A percentile compares a stretch with the other conserved stretches of the same genome.
These are phyloP conservation scores for Platichthys stellatus DNA, from an alignment of 2,113 vertebrate species.

Conservation along the genomic window DNA sequence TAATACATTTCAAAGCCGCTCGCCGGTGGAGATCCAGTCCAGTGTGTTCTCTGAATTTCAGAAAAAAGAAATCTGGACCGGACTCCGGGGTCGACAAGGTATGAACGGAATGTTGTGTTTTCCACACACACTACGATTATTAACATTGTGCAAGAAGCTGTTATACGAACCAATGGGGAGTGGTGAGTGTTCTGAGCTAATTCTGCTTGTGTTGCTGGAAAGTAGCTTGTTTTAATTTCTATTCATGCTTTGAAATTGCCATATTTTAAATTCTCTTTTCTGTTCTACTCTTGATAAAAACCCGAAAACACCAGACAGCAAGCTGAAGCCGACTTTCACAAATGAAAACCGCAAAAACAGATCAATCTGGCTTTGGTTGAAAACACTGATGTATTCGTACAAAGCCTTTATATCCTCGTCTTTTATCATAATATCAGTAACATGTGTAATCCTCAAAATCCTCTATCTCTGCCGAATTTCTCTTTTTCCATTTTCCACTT, in stretches of 20 bases:
- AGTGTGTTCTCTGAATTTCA: slow-evolving; percentile 58
- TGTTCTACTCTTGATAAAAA: background rate
- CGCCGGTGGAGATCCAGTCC: slow-evolving; percentile 35
- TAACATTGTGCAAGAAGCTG: slow-evolving; percentile 2
- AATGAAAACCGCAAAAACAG: background rate
- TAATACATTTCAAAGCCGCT: slow-evolving; percentile 72
- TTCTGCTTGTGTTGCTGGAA: background rate
- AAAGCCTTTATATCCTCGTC: background rate
- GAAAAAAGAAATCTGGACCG: slow-evolving; percentile 62
- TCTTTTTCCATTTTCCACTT: background rate
- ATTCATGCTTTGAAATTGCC: background rate
- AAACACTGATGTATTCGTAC: background rate
- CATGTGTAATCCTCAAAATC: background rate
- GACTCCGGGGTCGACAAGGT: slow-evolving; percentile 40
- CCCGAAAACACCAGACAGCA: background rate
- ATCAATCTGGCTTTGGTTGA: no score
- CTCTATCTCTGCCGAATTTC: no score
- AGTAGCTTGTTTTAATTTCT: background rate
- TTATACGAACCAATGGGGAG: background rate
- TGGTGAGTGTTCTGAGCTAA: background rate
- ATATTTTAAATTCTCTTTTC: background rate
- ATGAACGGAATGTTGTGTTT: slow-evolving; percentile 55
- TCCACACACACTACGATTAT: slow-evolving; percentile 3
- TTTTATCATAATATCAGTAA: background rate
- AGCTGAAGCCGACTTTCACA: background rate